These are phyloP conservation scores for cattle (Bos taurus) DNA, from an alignment of 2,113 vertebrate species.

Conservation along the genomic window ARS-UCD2.0 NC_037345.1:45098001-45098500, in stretches of 20 bases:
- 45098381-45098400: not conserved
- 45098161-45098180: not conserved
- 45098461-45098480: not conserved
- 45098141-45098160: not conserved
- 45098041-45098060: not conserved
- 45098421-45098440: not conserved
- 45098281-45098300: not conserved
- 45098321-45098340: not conserved
- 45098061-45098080: not conserved
- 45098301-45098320: not conserved
- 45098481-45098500: no score
- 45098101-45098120: not conserved
- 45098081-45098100: not conserved
- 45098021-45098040: not conserved
- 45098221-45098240: not conserved
- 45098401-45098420: not conserved
- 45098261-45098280: no score
- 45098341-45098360: not conserved
- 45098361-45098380: not conserved
- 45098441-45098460: not conserved
- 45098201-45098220: not conserved
- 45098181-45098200: not conserved
- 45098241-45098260: no score
- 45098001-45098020: constrained; percentile 1
- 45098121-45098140: not conserved